Evolutionary conservation across 2,797 vertebrate genomes (phyloP).

Genomic region (Enoplosus armatus): DNA sequence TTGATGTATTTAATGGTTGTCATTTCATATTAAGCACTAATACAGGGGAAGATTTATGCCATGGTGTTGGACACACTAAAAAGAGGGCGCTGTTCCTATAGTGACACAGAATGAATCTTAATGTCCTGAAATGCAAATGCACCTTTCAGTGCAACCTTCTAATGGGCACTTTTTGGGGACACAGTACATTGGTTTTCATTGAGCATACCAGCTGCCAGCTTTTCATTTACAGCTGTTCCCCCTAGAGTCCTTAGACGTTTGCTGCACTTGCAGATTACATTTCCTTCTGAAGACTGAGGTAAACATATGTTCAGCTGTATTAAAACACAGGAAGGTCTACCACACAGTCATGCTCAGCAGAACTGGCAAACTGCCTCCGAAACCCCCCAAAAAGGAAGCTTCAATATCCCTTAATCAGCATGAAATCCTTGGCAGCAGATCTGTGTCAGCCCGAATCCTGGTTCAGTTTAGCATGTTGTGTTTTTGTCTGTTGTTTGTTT

Average conservation of each 20-base stretch:
- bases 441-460: slow-evolving; percentile 48
- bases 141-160: slow-evolving; percentile 62
- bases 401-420: slow-evolving; percentile 59
- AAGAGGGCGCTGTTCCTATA: slow-evolving; percentile 31
- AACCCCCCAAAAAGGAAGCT: slow-evolving; percentile 32
- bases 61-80: slow-evolving; percentile 13
- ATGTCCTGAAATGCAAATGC: slow-evolving; percentile 69
- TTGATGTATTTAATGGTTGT: slow-evolving; percentile 6
- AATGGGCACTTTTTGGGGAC: slow-evolving; percentile 68
- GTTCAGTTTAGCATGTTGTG: slow-evolving; percentile 39
- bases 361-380: slow-evolving; percentile 42
- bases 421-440: slow-evolving; percentile 64
- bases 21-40: not conserved
- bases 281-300: slow-evolving; percentile 75
- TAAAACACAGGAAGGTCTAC: slow-evolving; percentile 63
- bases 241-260: slow-evolving; percentile 69
- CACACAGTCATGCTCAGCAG: slow-evolving; percentile 58
- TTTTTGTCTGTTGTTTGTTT: slow-evolving; percentile 59
- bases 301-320: slow-evolving; percentile 80
- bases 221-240: slow-evolving; percentile 80
- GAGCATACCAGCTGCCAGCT: slow-evolving; percentile 77
- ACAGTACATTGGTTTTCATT: slow-evolving; percentile 75
- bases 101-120: slow-evolving; percentile 59
- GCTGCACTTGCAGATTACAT: slow-evolving; percentile 76
- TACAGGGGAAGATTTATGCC: slow-evolving; percentile 6